Conservation (phyloP, 2,113 vertebrate species). For the Equus quagga region DNA sequence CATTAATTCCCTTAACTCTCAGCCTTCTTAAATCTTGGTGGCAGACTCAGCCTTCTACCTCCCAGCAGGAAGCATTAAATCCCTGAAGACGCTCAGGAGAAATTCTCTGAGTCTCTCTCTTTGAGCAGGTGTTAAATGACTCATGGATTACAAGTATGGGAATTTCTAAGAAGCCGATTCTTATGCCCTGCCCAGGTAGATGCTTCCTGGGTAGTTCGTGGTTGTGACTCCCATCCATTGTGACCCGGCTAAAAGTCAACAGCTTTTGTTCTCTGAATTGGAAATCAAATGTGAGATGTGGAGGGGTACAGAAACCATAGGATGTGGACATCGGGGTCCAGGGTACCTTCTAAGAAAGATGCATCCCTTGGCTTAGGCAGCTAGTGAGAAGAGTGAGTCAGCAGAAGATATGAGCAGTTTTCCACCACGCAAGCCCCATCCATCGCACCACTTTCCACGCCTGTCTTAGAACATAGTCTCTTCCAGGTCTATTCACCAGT, state of each 20-base stretch:
- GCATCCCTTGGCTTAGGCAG: conserved; percentile 36
- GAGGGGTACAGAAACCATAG: conserved; percentile 56
- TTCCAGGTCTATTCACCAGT: not conserved
- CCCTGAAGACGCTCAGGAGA: not conserved
- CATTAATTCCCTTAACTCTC: conserved; percentile 37
- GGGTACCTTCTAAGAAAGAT: conserved; percentile 36
- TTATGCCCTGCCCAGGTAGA: conserved; percentile 50
- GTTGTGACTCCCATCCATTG: conserved; percentile 67
- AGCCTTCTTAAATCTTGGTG: not conserved
- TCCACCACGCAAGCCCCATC: not conserved
- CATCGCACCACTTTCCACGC: not conserved
- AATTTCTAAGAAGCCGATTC: conserved; percentile 68
- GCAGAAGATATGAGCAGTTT: not conserved
- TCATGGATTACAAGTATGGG: conserved; percentile 20
- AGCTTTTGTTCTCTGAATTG: conserved; percentile 67
- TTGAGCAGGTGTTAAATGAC: conserved; percentile 1
- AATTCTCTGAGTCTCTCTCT: not conserved
- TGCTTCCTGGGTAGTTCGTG: conserved; percentile 60
- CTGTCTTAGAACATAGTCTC: not conserved
- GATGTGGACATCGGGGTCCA: not conserved
- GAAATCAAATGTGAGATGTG: conserved; percentile 62
- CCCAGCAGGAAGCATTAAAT: conserved; percentile 21
- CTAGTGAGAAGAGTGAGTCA: conserved; percentile 51
- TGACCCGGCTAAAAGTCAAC: conserved; percentile 62
- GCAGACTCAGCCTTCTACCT: not conserved